Evolutionary conservation across 2,888 invertebrate genomes (phyloP).

Genomic region (Andrena chrysosceles): DNA sequence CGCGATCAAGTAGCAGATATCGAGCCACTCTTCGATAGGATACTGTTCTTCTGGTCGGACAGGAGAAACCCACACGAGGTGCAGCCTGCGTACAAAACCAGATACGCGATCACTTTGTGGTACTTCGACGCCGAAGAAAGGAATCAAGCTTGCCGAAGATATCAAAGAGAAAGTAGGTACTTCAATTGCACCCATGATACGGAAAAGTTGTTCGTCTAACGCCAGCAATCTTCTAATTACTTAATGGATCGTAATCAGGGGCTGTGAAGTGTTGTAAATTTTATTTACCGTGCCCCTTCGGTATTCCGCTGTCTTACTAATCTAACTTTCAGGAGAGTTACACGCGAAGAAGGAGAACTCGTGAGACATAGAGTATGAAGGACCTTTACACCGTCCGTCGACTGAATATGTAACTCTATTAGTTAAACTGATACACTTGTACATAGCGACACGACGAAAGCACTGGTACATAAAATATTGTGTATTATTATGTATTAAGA

Average conservation of each 20-base stretch:
- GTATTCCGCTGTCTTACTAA: background rate
- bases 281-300: background rate
- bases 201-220: background rate
- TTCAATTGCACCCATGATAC: slow-evolving; percentile 7
- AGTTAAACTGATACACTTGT: slow-evolving; percentile 72
- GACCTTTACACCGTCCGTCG: slow-evolving; percentile 72
- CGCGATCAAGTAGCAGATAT: slow-evolving; percentile 94
- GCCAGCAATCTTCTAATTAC: background rate
- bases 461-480: slow-evolving; percentile 77
- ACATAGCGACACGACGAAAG: slow-evolving; percentile 73
- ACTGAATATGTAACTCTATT: slow-evolving; percentile 73
- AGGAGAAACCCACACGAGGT: slow-evolving; percentile 98
- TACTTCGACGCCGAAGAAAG: slow-evolving; percentile 95
- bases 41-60: slow-evolving; percentile 99
- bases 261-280: background rate
- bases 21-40: slow-evolving; percentile 96
- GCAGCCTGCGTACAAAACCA: slow-evolving; percentile 94
- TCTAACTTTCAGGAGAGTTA: slow-evolving; percentile 70
- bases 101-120: slow-evolving; percentile 97
- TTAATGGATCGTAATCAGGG: background rate
- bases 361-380: slow-evolving; percentile 72
- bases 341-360: slow-evolving; percentile 70
- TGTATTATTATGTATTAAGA: slow-evolving; percentile 79
- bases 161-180: slow-evolving; percentile 86
- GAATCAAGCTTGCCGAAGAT: slow-evolving; percentile 89